phyloP scores from a whole-genome alignment of 2,797 vertebrate genomes.

The Danio choprae region DNA sequence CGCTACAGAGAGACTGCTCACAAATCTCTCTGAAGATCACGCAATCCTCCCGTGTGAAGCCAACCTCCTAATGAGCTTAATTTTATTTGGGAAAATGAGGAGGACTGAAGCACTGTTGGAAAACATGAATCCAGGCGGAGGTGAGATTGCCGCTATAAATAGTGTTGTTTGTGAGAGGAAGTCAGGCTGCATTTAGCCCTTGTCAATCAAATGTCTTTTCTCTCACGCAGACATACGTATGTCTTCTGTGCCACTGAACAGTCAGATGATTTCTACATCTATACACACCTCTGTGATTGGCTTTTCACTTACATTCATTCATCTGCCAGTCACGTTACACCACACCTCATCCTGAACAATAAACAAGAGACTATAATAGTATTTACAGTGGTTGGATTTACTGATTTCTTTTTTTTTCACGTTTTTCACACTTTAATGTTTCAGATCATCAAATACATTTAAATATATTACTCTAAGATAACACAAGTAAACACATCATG shows the following conservation, averaged over 20 bases:
- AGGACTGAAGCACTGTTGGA: conserved; percentile 22
- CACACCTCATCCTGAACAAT: neutral
- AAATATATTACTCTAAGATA: no score
- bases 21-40: conserved; percentile 11
- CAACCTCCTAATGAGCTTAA: conserved; percentile 23
- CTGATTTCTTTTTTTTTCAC: neutral
- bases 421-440: no score
- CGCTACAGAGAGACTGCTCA: neutral
- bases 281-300: neutral
- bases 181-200: conserved; percentile 40
- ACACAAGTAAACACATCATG: no score
- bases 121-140: conserved; percentile 21
- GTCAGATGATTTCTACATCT: neutral
- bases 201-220: conserved; percentile 40
- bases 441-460: no score
- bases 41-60: conserved; percentile 8
- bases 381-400: neutral
- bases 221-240: conserved; percentile 15
- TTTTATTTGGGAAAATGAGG: conserved; percentile 33
- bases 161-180: conserved; percentile 37
- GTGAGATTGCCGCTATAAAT: conserved; percentile 42
- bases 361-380: neutral
- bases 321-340: neutral
- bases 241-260: conserved; percentile 16
- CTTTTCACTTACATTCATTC: neutral